phyloP scores from a whole-genome alignment of 2,797 vertebrate species.

The Oceanodroma leucorhoa region DNA sequence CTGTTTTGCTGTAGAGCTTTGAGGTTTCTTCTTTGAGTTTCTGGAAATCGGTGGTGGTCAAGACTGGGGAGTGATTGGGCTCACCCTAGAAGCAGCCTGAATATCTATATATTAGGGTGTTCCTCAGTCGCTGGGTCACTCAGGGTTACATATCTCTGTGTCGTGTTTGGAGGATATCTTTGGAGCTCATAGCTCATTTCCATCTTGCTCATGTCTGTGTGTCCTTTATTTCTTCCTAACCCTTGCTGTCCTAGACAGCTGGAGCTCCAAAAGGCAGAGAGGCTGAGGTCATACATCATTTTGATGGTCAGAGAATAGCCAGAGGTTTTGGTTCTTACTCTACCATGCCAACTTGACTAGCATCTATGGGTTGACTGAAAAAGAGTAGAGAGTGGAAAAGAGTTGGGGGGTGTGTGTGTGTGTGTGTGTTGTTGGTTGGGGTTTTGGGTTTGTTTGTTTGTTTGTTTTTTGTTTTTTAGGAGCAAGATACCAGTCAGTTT shows the following conservation, averaged over 20 bases:
- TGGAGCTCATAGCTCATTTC: background rate
- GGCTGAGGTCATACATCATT: background rate
- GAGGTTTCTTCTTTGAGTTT: background rate
- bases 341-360: background rate
- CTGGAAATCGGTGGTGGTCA: background rate
- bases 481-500: background rate
- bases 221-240: background rate
- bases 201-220: background rate
- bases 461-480: background rate
- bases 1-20: background rate
- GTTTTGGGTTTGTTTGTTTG: background rate
- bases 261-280: background rate
- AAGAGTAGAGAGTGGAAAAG: background rate
- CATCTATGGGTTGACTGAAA: background rate
- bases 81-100: background rate
- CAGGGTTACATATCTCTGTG: background rate
- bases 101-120: background rate
- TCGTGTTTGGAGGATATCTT: background rate
- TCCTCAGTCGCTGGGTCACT: background rate
- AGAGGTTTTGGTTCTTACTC: background rate
- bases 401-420: no score
- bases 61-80: background rate
- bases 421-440: background rate
- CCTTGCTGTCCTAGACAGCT: background rate
- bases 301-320: background rate